These are phyloP conservation scores for Melanerpes formicivorus DNA, from an alignment of 2,113 vertebrate species.

Conservation along the genomic window DNA sequence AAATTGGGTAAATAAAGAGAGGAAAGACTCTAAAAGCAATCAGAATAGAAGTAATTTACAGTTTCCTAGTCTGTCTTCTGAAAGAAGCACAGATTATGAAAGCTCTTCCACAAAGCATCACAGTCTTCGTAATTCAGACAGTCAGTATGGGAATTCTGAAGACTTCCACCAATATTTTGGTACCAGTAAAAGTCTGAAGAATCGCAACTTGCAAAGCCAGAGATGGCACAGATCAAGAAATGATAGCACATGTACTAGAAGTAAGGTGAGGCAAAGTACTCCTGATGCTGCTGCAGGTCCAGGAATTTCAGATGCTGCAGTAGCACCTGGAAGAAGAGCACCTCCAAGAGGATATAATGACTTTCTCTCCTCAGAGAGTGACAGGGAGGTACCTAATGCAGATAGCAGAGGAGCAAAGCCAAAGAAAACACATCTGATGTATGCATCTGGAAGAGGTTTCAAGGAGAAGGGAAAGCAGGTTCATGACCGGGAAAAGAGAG, in stretches of 20 bases:
- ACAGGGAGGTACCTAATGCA: slow-evolving; percentile 71
- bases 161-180: slow-evolving; percentile 70
- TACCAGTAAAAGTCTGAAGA: slow-evolving; percentile 74
- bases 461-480: slow-evolving; percentile 76
- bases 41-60: slow-evolving; percentile 69
- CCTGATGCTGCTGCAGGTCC: slow-evolving; percentile 45
- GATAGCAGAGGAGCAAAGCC: slow-evolving; percentile 83
- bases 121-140: slow-evolving; percentile 59
- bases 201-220: slow-evolving; percentile 73
- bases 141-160: slow-evolving; percentile 68
- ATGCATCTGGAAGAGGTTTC: slow-evolving; percentile 72
- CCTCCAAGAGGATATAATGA: slow-evolving; percentile 70
- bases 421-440: slow-evolving; percentile 76
- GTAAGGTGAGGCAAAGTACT: slow-evolving; percentile 62
- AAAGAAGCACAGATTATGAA: slow-evolving; percentile 67
- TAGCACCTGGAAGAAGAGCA: slow-evolving; percentile 65
- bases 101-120: slow-evolving; percentile 62
- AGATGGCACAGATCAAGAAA: slow-evolving; percentile 80
- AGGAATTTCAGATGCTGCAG: slow-evolving; percentile 31
- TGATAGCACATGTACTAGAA: slow-evolving; percentile 66
- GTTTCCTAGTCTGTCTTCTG: slow-evolving; percentile 70
- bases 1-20: slow-evolving; percentile 77
- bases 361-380: slow-evolving; percentile 75
- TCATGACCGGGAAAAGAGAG: slow-evolving; percentile 72
- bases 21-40: slow-evolving; percentile 76